Evolutionary conservation across 1,140 invertebrate genomes (phyloP).

Genomic region (Orussus abietinus): DNA sequence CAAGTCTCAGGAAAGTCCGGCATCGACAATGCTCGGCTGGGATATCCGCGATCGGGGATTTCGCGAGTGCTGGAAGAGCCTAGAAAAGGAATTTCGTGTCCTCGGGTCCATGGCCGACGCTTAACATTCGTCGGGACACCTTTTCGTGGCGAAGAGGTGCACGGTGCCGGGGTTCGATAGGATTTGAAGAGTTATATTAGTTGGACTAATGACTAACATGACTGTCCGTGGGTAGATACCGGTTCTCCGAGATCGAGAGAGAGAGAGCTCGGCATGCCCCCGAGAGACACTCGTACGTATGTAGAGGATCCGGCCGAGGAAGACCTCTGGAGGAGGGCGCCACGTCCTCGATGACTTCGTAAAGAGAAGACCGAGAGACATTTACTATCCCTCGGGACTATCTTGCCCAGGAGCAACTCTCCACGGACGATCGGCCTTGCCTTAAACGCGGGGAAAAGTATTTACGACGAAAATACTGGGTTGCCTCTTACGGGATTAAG

Average conservation of each 20-base stretch:
- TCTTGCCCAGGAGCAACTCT: no score
- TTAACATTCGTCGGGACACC: no score
- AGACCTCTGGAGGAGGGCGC: slow-evolving; percentile 23
- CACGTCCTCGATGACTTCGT: slow-evolving; percentile 19
- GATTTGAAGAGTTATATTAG: slow-evolving; percentile 40
- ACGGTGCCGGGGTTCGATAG: slow-evolving; percentile 24
- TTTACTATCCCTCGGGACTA: no score
- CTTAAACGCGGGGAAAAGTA: neutral
- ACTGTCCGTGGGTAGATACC: slow-evolving; percentile 42
- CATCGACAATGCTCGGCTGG: no score
- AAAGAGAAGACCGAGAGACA: no score
- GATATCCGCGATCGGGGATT: no score
- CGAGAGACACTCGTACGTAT: slow-evolving; percentile 17
- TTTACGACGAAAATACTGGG: neutral
- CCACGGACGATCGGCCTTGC: neutral
- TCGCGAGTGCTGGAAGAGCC: no score
- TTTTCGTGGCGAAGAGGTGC: no score
- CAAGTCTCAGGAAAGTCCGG: no score
- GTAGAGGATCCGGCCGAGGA: slow-evolving; percentile 13
- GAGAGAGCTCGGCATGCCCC: slow-evolving; percentile 14
- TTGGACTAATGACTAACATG: slow-evolving; percentile 44
- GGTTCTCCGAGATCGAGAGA: slow-evolving; percentile 26
- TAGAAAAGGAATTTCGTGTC: no score
- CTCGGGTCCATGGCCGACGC: no score
- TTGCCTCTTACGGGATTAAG: no score